Evolutionary conservation across 2,888 invertebrate species (phyloP).

Genomic region (Temnothorax rugatulus): DNA sequence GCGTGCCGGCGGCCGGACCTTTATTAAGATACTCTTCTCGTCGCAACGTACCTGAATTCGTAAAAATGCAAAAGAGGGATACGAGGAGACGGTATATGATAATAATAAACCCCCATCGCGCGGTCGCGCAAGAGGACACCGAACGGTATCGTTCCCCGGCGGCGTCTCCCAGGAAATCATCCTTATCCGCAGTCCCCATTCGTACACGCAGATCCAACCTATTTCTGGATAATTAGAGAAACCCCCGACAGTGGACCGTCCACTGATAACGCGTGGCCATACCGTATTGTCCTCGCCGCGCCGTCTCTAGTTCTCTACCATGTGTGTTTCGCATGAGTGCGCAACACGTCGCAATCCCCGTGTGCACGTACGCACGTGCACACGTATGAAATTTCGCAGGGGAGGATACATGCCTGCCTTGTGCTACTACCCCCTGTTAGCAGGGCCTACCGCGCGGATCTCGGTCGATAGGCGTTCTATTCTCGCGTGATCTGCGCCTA

Average conservation of each 20-base stretch:
- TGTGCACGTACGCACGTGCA: background rate
- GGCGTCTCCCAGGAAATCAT: slow-evolving; percentile 43
- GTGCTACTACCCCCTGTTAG: background rate
- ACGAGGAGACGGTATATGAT: background rate
- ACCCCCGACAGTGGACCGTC: background rate
- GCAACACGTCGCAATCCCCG: slow-evolving; percentile 38
- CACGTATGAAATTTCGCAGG: background rate
- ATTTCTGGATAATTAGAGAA: slow-evolving; percentile 32
- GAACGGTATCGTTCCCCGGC: background rate
- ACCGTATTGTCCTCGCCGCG: background rate
- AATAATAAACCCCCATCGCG: background rate
- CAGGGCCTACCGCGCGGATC: slow-evolving; percentile 19
- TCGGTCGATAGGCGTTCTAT: slow-evolving; percentile 50
- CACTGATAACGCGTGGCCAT: background rate
- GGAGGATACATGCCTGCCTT: background rate
- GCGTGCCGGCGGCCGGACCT: slow-evolving; percentile 2
- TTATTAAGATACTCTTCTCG: slow-evolving; percentile 14
- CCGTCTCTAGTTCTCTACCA: no score
- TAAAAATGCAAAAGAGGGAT: slow-evolving; percentile 10
- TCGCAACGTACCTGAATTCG: slow-evolving; percentile 26
- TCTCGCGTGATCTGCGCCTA: slow-evolving; percentile 54
- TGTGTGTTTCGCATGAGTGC: slow-evolving; percentile 37
- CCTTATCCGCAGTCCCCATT: background rate
- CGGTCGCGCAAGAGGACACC: background rate
- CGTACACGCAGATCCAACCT: background rate